Evolutionary conservation across 2,113 vertebrate species (phyloP).

Genomic region (Oenanthe oenanthe): DNA sequence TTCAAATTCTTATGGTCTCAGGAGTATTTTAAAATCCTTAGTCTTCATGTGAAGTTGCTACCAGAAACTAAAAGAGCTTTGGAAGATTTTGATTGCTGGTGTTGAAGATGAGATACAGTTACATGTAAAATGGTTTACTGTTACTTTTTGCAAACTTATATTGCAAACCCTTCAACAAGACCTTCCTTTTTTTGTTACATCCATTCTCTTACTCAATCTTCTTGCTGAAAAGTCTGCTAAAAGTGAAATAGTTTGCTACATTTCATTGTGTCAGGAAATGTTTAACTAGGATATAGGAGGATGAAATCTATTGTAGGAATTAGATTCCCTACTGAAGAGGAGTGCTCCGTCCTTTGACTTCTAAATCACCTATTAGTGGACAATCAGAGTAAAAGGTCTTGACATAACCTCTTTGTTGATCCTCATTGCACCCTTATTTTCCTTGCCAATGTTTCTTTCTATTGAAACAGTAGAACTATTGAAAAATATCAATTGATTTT

Average conservation of each 20-base stretch:
- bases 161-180: background rate
- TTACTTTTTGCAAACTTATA: background rate
- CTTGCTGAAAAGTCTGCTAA: background rate
- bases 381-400: background rate
- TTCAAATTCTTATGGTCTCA: background rate
- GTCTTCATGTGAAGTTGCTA: background rate
- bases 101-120: background rate
- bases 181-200: background rate
- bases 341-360: background rate
- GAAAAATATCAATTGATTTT: background rate
- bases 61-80: background rate
- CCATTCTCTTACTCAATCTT: background rate
- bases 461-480: background rate
- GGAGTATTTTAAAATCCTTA: background rate
- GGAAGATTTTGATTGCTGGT: background rate
- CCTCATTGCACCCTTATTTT: background rate
- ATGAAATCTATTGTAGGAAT: background rate
- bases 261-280: background rate
- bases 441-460: background rate
- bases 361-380: background rate
- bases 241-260: background rate
- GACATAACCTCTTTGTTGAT: background rate
- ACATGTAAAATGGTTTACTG: background rate
- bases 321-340: background rate
- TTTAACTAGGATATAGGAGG: rapidly evolving